A percentile compares a stretch with the other conserved stretches of the same genome.
These are phyloP conservation scores for Hyalella azteca DNA, from an alignment of 2,888 invertebrate genomes.

Conservation along the genomic window DNA sequence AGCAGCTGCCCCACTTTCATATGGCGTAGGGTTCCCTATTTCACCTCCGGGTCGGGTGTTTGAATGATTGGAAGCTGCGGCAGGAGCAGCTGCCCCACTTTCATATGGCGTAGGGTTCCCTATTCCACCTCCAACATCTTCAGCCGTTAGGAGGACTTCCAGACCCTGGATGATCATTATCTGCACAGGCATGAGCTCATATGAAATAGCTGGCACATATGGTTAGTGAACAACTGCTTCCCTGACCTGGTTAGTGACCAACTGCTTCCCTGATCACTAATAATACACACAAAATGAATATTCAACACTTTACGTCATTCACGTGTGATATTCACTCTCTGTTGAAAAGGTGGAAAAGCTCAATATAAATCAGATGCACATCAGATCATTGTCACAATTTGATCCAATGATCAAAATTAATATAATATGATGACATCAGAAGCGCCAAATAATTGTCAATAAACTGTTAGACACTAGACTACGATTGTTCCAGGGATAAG, in stretches of 20 bases:
- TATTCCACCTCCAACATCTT: constrained; percentile 75
- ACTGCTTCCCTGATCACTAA: not conserved
- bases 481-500: too few species aligned
- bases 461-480: not conserved
- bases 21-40: constrained; percentile 77
- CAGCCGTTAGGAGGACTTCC: constrained; percentile 75
- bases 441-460: not conserved
- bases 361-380: not conserved
- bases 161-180: constrained; percentile 82
- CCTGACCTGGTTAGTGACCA: too few species aligned
- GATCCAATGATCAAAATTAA: not conserved
- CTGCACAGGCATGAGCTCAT: constrained; percentile 43
- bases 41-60: too few species aligned
- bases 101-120: constrained; percentile 73
- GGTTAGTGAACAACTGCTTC: not conserved
- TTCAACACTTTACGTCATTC: not conserved
- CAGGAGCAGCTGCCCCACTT: not conserved
- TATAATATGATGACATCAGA: not conserved
- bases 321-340: not conserved
- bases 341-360: not conserved
- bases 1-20: constrained; percentile 19
- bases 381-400: not conserved
- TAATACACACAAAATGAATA: not conserved
- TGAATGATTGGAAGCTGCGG: not conserved
- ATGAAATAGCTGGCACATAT: not conserved